Conservation (phyloP, 2,113 vertebrate genomes). For the Nanger granti region DNA sequence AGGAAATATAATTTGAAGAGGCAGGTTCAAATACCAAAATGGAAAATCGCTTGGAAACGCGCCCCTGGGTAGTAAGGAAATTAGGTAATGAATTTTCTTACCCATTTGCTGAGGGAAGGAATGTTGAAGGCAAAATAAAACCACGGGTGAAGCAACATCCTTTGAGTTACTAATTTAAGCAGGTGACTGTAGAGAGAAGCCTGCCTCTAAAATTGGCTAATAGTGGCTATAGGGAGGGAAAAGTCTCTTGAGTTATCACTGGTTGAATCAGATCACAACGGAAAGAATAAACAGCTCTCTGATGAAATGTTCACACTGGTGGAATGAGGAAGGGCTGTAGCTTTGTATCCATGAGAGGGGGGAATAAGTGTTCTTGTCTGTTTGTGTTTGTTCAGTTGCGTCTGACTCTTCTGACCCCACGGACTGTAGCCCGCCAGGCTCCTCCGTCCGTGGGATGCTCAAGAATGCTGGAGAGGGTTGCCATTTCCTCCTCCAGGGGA, state of each 20-base stretch:
- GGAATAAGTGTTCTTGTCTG: background rate
- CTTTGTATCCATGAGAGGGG: background rate
- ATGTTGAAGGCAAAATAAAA: background rate
- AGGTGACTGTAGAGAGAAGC: background rate
- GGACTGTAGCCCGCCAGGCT: rapidly evolving
- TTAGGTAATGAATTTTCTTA: background rate
- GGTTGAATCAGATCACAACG: background rate
- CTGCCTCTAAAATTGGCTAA: background rate
- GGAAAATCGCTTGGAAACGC: rapidly evolving
- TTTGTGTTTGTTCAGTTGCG: rapidly evolving
- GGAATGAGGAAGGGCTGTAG: background rate
- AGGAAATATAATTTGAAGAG: background rate
- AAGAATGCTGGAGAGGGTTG: background rate
- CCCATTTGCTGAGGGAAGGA: background rate
- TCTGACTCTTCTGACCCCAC: background rate
- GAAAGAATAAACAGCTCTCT: background rate
- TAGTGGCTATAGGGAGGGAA: too few species aligned
- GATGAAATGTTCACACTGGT: background rate
- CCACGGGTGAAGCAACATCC: rapidly evolving
- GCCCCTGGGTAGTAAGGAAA: background rate
- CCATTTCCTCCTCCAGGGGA: background rate
- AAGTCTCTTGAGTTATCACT: background rate
- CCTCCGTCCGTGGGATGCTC: background rate
- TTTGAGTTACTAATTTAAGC: background rate
- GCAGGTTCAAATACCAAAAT: background rate